phyloP scores from a whole-genome alignment of 2,797 vertebrate species.

The Gastrophryne carolinensis region DNA sequence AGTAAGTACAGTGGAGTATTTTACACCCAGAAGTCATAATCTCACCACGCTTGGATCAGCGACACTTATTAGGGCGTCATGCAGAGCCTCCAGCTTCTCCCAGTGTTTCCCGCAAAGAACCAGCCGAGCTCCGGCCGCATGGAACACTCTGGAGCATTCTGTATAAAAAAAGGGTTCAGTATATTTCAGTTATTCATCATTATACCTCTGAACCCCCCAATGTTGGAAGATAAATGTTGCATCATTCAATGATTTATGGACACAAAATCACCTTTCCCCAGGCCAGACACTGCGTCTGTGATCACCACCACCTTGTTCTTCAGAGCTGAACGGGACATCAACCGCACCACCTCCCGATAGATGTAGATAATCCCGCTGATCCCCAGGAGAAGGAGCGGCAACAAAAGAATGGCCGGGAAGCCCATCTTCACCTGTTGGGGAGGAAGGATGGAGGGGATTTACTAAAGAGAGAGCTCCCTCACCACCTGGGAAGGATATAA shows the following conservation, averaged over 20 bases:
- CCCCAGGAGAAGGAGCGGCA: constrained; percentile 83
- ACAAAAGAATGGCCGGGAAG: constrained; percentile 71
- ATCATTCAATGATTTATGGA: too few species aligned
- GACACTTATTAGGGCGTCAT: constrained; percentile 76
- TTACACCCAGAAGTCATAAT: neutral
- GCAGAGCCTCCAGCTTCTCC: constrained; percentile 87
- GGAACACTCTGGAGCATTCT: constrained; percentile 90
- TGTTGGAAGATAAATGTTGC: too few species aligned
- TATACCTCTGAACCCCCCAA: too few species aligned
- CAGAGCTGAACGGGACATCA: constrained; percentile 86
- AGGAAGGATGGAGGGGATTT: neutral
- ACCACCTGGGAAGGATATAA: too few species aligned
- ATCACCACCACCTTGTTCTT: constrained; percentile 95
- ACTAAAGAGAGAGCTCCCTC: too few species aligned
- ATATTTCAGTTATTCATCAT: neutral
- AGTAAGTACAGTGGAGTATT: neutral
- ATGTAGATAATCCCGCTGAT: constrained; percentile 87
- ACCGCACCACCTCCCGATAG: constrained; percentile 81
- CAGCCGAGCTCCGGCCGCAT: constrained; percentile 84
- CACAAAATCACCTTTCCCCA: constrained; percentile 80
- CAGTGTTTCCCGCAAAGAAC: constrained; percentile 86
- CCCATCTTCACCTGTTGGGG: constrained; percentile 73
- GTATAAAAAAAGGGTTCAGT: constrained; percentile 27
- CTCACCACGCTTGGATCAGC: constrained; percentile 84
- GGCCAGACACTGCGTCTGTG: constrained; percentile 87